Base-by-base conservation (phyloP, 2,797 vertebrate species). In the Siniperca scherzeri region DNA sequence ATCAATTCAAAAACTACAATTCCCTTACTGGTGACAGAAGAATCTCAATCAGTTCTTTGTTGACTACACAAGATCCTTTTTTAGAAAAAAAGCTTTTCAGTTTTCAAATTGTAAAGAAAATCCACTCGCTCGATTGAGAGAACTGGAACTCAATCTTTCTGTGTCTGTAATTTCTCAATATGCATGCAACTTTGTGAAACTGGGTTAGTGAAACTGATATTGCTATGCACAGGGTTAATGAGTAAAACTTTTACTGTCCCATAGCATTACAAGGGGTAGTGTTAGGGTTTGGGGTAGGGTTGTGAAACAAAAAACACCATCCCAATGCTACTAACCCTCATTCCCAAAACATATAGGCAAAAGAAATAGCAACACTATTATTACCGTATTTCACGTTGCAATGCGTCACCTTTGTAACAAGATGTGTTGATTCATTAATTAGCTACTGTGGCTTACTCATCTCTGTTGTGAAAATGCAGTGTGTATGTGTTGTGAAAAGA, bases 21-120 rank as follows among this genome's bases (percentile, higher is more conserved):
- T 82, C 69, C 56, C 70, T 82, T 21, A 64, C 78, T 77, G 61
- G 71, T 77, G 81, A 82, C 74, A 65, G 82, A 87, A 80, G 78
- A 69, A 71, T 85, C 84, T 86, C 79, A 77, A 80, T 86, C 81
- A 80, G 65, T 57, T 82, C 82, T 90, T 89, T 90, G 84, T 88
- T 78, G 82, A 74, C 68, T 12, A 79, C 48, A 46, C 40, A 66
- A 81, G 74, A 82, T 83, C 83, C 75, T 56, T 88, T 80, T 77
- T 76, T 61, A 36, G 82, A 82, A 81, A 84, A 87, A 86, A 66
- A 87, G 84, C 82, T 48, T 71, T 60, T 79, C 79, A 77, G 85
- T 84, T 89, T 90, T 55, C 56, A 67, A 74, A 86, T 67, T 38
- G 76, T 56, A 69, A 82, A 81, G 85, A 48, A 88, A 88, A 89